Conservation (phyloP, 2,113 vertebrate species). For the Tetraodon nigroviridis region DNA sequence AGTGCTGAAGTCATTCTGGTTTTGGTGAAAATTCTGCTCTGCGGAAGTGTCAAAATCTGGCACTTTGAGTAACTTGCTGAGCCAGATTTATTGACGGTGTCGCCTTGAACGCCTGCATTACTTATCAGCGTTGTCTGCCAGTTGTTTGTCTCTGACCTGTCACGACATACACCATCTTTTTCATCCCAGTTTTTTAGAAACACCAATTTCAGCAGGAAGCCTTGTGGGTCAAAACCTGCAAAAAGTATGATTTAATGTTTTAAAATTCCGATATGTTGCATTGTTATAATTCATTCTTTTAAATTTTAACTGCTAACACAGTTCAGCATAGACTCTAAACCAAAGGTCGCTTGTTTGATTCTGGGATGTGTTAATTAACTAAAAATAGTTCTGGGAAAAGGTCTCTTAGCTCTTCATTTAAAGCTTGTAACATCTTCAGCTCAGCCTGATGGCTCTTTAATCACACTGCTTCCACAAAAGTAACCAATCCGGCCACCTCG, state of each 20-base stretch:
- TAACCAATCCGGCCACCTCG: slow-evolving; percentile 33
- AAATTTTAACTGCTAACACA: not conserved
- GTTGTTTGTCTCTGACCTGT: not conserved
- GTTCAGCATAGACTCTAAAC: slow-evolving; percentile 9
- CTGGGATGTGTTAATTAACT: slow-evolving; percentile 32
- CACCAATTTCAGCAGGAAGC: too few species aligned
- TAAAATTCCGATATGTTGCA: too few species aligned
- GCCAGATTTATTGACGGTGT: slow-evolving; percentile 3
- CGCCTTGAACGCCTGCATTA: not conserved
- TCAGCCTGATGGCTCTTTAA: slow-evolving; percentile 22
- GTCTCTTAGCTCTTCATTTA: slow-evolving; percentile 32
- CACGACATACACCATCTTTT: not conserved
- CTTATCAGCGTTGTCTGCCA: not conserved
- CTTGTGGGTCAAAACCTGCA: too few species aligned
- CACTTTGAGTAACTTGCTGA: slow-evolving; percentile 11
- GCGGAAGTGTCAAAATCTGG: not conserved
- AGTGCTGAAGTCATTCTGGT: too few species aligned
- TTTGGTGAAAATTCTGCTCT: too few species aligned
- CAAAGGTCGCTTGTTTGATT: slow-evolving; percentile 27
- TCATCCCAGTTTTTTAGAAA: not conserved
- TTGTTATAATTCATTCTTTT: not conserved
- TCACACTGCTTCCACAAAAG: slow-evolving; percentile 36
- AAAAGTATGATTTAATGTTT: too few species aligned
- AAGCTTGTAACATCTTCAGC: slow-evolving; percentile 26
- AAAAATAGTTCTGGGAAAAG: slow-evolving; percentile 14